These are phyloP conservation scores for Penaeus monodon DNA, from an alignment of 2,888 invertebrate species.

Conservation along the genomic window DNA sequence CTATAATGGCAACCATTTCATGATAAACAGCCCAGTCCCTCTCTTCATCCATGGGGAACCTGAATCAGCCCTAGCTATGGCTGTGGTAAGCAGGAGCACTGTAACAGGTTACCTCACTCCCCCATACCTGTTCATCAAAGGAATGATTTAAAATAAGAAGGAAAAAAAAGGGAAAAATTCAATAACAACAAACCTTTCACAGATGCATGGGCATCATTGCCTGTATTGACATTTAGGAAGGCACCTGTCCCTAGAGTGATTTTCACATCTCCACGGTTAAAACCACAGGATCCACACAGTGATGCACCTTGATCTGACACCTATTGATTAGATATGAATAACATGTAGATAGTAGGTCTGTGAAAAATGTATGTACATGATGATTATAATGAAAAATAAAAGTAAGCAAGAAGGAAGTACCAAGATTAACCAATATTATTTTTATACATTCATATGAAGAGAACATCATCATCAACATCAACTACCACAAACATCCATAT, in stretches of 20 bases:
- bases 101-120: no score
- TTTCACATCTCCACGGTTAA: conserved; percentile 83
- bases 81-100: no score
- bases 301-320: conserved; percentile 88
- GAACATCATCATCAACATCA: no score
- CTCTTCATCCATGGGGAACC: no score
- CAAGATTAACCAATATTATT: no score
- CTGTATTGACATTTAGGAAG: conserved; percentile 88
- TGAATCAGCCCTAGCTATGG: no score
- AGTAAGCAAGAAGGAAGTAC: no score
- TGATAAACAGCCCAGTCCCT: no score
- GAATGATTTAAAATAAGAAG: background rate
- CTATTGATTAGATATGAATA: conserved; percentile 2
- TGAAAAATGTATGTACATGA: background rate
- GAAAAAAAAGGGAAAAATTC: background rate
- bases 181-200: conserved; percentile 75
- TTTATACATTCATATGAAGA: no score
- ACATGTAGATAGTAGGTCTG: background rate
- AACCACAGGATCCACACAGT: conserved; percentile 88
- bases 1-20: no score
- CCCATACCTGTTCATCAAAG: background rate
- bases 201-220: conserved; percentile 81
- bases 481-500: no score
- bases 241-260: conserved; percentile 93
- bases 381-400: background rate